Percentiles rank a stretch among this genome's conserved stretches.
Conservation (phyloP, 92 coral and sea anemone genomes). For the Diadumene lineata region DNA sequence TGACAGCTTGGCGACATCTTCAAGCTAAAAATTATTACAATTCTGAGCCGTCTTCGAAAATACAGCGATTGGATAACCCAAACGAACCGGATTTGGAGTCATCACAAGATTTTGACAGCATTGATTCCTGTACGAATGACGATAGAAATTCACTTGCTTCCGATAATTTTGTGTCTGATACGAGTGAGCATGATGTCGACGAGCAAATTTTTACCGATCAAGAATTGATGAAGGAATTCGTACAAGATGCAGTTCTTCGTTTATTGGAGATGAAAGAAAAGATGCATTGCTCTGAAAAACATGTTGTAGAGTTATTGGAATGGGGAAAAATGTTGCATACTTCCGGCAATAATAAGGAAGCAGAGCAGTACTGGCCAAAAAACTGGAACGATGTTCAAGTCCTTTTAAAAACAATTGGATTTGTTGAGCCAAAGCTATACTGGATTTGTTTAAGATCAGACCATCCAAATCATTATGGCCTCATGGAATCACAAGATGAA, state of each 20-base stretch:
- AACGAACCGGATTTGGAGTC: not conserved
- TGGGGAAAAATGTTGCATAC: slow-evolving; percentile 39
- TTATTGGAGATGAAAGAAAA: slow-evolving; percentile 47
- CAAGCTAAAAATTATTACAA: not conserved
- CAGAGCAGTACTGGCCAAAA: slow-evolving; percentile 36
- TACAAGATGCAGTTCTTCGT: slow-evolving; percentile 36
- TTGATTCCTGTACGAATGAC: not conserved
- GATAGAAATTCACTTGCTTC: not conserved
- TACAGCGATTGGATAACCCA: not conserved
- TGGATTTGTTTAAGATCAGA: slow-evolving; percentile 46
- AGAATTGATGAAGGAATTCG: slow-evolving; percentile 29
- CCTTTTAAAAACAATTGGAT: slow-evolving; percentile 36
- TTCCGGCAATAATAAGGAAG: slow-evolving; percentile 16
- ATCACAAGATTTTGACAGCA: not conserved
- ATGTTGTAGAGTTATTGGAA: slow-evolving; percentile 37
- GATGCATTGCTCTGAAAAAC: slow-evolving; percentile 32
- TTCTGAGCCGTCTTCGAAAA: not conserved
- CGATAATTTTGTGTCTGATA: not conserved
- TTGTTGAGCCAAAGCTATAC: slow-evolving; percentile 28
- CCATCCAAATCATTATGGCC: slow-evolving; percentile 43
- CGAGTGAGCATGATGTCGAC: slow-evolving; percentile 1
- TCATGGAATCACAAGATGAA: slow-evolving; percentile 39
- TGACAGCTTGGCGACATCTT: slow-evolving; percentile 56
- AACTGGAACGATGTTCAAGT: slow-evolving; percentile 42
- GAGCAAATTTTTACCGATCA: not conserved